phyloP scores from a whole-genome alignment of 1,140 invertebrate genomes.

The Zaprionus tsacasi region DNA sequence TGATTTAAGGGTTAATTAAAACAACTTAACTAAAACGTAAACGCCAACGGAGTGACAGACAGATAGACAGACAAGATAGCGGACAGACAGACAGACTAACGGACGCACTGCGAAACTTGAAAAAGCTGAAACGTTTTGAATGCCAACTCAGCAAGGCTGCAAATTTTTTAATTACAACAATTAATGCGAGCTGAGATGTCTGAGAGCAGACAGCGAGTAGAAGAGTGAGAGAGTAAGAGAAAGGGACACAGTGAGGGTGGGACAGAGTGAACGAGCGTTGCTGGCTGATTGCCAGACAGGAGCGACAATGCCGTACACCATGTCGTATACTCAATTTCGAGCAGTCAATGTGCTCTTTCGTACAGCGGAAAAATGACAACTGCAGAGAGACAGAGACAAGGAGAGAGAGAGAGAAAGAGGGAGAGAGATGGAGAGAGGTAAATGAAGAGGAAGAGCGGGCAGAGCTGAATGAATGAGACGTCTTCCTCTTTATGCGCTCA shows the following conservation, averaged over 20 bases:
- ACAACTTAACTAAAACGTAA: conserved; percentile 4
- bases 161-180: conserved; percentile 78
- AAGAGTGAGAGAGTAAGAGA: background rate
- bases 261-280: background rate
- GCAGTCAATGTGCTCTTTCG: conserved; percentile 40
- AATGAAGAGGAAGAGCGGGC: too few relatives aligned
- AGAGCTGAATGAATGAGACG: conserved; percentile 26
- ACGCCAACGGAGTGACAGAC: background rate
- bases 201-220: background rate
- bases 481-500: conserved; percentile 41
- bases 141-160: conserved; percentile 44
- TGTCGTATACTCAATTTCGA: conserved; percentile 53
- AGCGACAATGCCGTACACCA: conserved; percentile 41
- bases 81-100: background rate
- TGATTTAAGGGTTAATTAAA: conserved; percentile 75
- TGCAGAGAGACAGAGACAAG: background rate
- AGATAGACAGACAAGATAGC: background rate
- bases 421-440: too few relatives aligned
- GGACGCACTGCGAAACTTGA: conserved; percentile 38
- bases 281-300: conserved; percentile 31
- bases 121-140: conserved; percentile 37
- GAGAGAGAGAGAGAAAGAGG: background rate
- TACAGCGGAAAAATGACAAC: conserved; percentile 13
- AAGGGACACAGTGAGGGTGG: background rate
- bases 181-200: conserved; percentile 50